These are phyloP conservation scores for Trichonephila clavipes DNA, from an alignment of 1,140 invertebrate genomes.

Conservation along the genomic window DNA sequence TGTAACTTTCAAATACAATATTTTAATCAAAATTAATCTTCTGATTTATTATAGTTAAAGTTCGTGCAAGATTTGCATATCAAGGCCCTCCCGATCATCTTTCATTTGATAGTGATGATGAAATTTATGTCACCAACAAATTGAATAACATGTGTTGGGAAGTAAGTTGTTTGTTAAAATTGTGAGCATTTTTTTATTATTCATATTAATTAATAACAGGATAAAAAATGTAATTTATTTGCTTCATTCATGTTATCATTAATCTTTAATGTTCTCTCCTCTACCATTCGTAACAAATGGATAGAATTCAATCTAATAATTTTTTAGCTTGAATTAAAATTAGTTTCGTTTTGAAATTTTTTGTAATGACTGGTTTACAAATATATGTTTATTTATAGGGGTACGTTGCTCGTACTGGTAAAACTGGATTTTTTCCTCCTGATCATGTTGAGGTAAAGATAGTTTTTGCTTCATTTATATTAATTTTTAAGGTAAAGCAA, in stretches of 20 bases:
- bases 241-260: too few relatives aligned
- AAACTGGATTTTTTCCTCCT: slow-evolving; percentile 78
- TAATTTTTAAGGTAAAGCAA: too few relatives aligned
- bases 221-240: too few relatives aligned
- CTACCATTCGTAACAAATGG: too few relatives aligned
- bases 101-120: slow-evolving; percentile 77
- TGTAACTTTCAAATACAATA: background rate
- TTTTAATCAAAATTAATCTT: background rate
- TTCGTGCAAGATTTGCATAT: slow-evolving; percentile 71
- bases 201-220: too few relatives aligned
- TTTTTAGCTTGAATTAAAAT: too few relatives aligned
- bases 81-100: slow-evolving; percentile 75
- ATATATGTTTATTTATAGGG: slow-evolving; percentile 74
- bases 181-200: background rate
- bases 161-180: slow-evolving; percentile 69
- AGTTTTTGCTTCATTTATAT: background rate
- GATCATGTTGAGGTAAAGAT: slow-evolving; percentile 76
- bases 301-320: too few relatives aligned
- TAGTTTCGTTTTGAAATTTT: background rate
- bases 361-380: background rate
- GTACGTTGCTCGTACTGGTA: slow-evolving; percentile 76
- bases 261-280: too few relatives aligned
- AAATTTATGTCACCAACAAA: slow-evolving; percentile 78
- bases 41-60: slow-evolving; percentile 58
- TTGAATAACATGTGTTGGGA: slow-evolving; percentile 77